phyloP scores from a whole-genome alignment of 1,140 invertebrate genomes.

The Eciton burchellii region DNA sequence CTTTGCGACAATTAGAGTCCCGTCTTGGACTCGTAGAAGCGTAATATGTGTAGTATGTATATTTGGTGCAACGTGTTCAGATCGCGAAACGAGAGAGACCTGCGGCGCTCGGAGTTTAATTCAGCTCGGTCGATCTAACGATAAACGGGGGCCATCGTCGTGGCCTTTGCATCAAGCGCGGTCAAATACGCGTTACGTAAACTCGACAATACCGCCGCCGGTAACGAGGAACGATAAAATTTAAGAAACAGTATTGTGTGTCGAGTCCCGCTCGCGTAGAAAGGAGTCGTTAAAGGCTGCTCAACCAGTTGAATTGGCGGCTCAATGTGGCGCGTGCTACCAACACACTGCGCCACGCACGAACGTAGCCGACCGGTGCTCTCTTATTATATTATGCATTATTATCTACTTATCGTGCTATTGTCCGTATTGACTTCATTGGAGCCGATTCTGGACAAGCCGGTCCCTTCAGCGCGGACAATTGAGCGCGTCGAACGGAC shows the following conservation, averaged over 20 bases:
- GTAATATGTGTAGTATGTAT: no score
- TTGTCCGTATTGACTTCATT: conserved; percentile 78
- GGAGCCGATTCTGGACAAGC: conserved; percentile 71
- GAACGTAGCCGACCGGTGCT: conserved; percentile 64
- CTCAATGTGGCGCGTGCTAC: conserved; percentile 78
- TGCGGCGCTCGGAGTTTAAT: conserved; percentile 24
- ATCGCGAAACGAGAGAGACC: not conserved
- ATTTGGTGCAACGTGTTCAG: no score
- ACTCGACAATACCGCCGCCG: conserved; percentile 68
- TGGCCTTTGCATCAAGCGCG: conserved; percentile 63
- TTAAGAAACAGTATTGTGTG: conserved; percentile 74
- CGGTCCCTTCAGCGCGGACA: conserved; percentile 57
- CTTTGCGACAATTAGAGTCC: no score
- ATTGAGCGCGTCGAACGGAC: conserved; percentile 59
- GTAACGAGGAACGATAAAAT: conserved; percentile 74
- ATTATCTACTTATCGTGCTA: conserved; percentile 81
- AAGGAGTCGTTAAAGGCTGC: conserved; percentile 74
- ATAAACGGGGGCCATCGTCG: conserved; percentile 30
- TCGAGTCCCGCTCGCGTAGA: conserved; percentile 65
- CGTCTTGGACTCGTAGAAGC: no score
- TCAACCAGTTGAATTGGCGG: conserved; percentile 73
- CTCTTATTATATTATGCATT: conserved; percentile 81
- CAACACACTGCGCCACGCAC: conserved; percentile 72
- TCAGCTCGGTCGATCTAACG: conserved; percentile 24
- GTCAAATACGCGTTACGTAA: conserved; percentile 72